These are phyloP conservation scores for Nematolebias whitei DNA, from an alignment of 2,113 vertebrate genomes.

Conservation along the genomic window DNA sequence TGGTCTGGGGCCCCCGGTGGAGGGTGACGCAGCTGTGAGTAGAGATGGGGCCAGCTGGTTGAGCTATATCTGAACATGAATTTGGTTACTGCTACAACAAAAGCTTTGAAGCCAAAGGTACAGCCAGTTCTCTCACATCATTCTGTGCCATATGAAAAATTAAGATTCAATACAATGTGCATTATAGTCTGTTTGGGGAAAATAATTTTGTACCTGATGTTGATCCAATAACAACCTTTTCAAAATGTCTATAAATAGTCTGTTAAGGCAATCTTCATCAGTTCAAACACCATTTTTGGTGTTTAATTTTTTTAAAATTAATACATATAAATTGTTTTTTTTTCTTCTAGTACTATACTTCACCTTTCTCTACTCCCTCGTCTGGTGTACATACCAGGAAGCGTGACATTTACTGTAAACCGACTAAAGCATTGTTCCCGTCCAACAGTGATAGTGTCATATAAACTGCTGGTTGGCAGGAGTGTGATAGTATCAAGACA, in stretches of 20 bases:
- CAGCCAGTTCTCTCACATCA: constrained; percentile 25
- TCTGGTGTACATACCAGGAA: constrained; percentile 6
- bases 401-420: constrained; percentile 7
- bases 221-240: too few species aligned
- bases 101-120: constrained; percentile 31
- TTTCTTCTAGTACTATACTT: constrained; percentile 21
- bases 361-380: not conserved
- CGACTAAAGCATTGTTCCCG: constrained; percentile 27
- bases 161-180: not conserved
- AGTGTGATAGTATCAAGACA: constrained; percentile 41
- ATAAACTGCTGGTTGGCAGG: constrained; percentile 29
- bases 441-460: constrained; percentile 15
- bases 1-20: not conserved
- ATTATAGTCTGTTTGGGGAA: too few species aligned
- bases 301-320: too few species aligned
- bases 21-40: constrained; percentile 9
- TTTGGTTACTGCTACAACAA: constrained; percentile 40
- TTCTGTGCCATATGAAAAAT: constrained; percentile 7
- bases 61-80: constrained; percentile 58
- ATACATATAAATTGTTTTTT: constrained; percentile 32
- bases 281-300: too few species aligned
- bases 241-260: too few species aligned
- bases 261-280: too few species aligned
- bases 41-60: constrained; percentile 47
- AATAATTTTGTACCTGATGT: too few species aligned